Evolutionary conservation across 2,888 invertebrate genomes (phyloP), one percentile per base, ranked within the genome.

Genomic region (Philaethria dido): DNA sequence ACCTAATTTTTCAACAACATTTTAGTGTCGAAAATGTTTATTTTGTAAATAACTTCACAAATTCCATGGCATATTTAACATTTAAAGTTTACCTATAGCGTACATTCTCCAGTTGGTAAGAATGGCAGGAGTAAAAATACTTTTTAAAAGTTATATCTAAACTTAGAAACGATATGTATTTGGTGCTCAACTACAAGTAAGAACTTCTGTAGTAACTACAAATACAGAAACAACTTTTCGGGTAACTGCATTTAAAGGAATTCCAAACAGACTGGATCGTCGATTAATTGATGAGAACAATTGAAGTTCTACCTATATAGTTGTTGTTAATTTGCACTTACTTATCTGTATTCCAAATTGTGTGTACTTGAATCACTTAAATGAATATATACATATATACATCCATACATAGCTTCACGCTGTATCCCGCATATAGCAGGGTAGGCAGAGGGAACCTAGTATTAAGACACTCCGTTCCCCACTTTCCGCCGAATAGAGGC

Each of bases 211-310:
- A 52, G 4, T 11, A 52, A 52, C 52, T 18, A 13, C 29, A 11
- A n/a, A 25, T 29, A 29, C 16, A 16, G 29, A 5, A 52, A 52
- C 52, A 52, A 52, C 29, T 52, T 29, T 11, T 29, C 11, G n/a
- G 16, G n/a, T n/a, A 9, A 2, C 25, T 25, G 25, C n/a, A 16
- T 50, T 50, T 16, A 29, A 50, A 16, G 50, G 50, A 50, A 29
- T 25, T 50, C 9, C 29, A 50, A 29, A 16, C 29, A 16, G 25
- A 16, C 22, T 2, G 16, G n/a, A 50, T 50, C 29, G 50, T n/a
- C n/a, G n/a, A 50, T 16, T 50, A 50, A 50, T 50, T 29, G 50
- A 16, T 52, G 29, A 33, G 16, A 52, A 52, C 29, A 52, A 52
- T 52, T 0, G 16, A 52, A 29, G 11, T 29, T 52, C 16, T 14